phyloP scores from a whole-genome alignment of 2,797 vertebrate species.

The Hirundo rustica region DNA sequence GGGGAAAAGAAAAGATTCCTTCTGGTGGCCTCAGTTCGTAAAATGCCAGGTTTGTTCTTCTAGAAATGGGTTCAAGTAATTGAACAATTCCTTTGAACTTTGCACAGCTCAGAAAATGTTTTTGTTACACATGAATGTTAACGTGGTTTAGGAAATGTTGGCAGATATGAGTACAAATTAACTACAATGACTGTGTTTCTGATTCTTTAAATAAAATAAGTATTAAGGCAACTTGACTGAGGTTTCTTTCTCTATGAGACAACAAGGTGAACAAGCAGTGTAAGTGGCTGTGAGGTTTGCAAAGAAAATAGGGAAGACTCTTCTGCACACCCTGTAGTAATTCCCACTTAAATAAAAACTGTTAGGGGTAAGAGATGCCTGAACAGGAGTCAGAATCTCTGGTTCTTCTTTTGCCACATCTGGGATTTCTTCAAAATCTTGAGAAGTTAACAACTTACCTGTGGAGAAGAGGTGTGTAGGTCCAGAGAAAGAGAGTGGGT shows the following conservation, averaged over 20 bases:
- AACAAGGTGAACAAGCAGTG: not conserved
- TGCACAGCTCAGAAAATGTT: constrained; percentile 76
- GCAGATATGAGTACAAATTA: constrained; percentile 70
- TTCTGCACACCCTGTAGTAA: not conserved
- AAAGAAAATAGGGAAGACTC: not conserved
- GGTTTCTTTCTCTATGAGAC: not conserved
- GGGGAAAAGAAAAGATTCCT: not conserved
- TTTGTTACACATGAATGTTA: constrained; percentile 78
- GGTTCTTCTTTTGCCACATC: not conserved
- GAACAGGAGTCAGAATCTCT: not conserved
- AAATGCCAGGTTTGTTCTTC: constrained; percentile 57
- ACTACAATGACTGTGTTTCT: constrained; percentile 77
- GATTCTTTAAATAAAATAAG: constrained; percentile 81
- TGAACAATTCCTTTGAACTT: constrained; percentile 73
- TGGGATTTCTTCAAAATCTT: not conserved
- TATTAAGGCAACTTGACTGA: constrained; percentile 57
- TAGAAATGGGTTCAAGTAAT: constrained; percentile 57
- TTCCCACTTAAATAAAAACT: not conserved
- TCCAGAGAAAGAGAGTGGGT: not conserved
- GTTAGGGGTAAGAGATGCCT: not conserved
- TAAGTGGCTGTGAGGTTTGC: not conserved
- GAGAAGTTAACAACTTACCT: not conserved
- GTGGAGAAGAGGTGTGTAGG: not conserved
- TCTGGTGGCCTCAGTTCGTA: constrained; percentile 51
- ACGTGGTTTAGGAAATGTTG: constrained; percentile 72